Conservation (phyloP, 2,113 vertebrate species). For the Brachyhypopomus occidentalis region DNA sequence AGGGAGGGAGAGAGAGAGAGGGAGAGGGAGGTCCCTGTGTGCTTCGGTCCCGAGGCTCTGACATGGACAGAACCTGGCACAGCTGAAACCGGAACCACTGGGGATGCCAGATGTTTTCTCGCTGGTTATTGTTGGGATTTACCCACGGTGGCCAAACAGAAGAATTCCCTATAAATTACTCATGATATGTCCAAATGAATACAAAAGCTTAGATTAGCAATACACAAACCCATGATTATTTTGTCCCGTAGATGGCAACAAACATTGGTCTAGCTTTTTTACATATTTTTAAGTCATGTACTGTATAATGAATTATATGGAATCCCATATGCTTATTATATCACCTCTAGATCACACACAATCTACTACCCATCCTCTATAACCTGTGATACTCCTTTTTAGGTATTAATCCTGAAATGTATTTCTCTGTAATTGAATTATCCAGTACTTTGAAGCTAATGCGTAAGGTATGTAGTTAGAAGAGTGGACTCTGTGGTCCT, state of each 20-base stretch:
- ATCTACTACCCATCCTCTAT: background rate
- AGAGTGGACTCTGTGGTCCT: background rate
- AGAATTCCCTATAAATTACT: background rate
- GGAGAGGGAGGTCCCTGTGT: background rate
- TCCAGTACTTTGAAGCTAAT: no score
- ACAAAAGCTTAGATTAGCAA: background rate
- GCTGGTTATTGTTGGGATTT: background rate
- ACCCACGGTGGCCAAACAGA: background rate
- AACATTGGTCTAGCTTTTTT: background rate
- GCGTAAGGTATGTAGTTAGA: no score
- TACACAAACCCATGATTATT: background rate
- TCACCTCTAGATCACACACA: constrained; percentile 6
- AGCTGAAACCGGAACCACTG: background rate
- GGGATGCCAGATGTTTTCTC: constrained; percentile 16
- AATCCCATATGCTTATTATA: background rate
- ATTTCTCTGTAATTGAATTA: no score
- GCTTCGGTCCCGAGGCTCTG: background rate
- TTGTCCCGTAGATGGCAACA: background rate
- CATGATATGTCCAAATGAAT: no score
- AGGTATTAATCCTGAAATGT: no score
- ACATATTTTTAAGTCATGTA: background rate
- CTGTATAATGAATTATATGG: background rate
- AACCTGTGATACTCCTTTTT: no score
- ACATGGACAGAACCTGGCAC: background rate
- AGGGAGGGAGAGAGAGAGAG: background rate